These are phyloP conservation scores for Antidorcas marsupialis DNA, from an alignment of 2,113 vertebrate species.

Conservation along the genomic window DNA sequence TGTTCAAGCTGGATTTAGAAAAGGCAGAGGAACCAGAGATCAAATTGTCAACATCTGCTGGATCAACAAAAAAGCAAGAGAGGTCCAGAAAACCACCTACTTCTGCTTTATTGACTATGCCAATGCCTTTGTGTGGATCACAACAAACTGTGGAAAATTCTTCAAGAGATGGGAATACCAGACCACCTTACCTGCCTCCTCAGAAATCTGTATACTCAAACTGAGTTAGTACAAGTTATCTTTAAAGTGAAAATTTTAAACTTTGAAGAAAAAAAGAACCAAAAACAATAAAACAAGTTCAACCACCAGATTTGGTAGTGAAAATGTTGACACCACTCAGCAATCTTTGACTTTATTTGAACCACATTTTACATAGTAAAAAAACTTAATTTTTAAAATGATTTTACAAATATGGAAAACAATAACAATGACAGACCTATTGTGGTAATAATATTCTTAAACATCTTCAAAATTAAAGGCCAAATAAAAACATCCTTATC, in stretches of 20 bases:
- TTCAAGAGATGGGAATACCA: background rate
- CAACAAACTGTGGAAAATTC: background rate
- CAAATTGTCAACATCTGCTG: background rate
- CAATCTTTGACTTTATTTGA: background rate
- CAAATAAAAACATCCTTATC: background rate
- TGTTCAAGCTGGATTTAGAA: background rate
- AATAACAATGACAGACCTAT: background rate
- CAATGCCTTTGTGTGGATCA: background rate
- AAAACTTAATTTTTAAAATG: background rate
- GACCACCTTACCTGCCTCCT: background rate
- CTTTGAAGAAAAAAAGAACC: background rate
- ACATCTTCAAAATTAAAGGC: constrained; percentile 4
- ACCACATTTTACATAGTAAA: background rate
- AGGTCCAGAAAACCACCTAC: background rate
- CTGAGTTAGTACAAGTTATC: background rate
- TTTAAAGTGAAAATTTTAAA: background rate
- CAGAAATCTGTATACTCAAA: background rate
- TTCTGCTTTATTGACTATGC: background rate
- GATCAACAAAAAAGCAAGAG: background rate
- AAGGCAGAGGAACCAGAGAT: background rate
- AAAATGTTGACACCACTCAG: background rate
- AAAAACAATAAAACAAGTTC: background rate
- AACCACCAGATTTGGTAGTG: background rate
- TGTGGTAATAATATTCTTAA: background rate
- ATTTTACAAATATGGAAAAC: background rate